Conservation (phyloP, 2,797 vertebrate genomes). For the Meda fulgida region DNA sequence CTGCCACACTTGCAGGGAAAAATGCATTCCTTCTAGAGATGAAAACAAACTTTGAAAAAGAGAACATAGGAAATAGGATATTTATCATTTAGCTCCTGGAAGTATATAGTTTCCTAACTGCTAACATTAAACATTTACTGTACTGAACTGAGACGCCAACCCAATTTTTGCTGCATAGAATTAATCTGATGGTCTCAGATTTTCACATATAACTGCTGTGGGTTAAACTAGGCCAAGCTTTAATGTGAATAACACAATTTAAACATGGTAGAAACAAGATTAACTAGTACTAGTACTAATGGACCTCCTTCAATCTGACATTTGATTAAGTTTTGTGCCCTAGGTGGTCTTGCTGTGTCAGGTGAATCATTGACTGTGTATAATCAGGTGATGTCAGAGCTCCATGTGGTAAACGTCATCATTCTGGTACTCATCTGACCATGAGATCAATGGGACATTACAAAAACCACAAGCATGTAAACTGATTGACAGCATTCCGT, state of each 20-base stretch:
- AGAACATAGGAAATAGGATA: neutral
- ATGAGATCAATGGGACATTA: neutral
- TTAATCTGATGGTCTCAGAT: neutral
- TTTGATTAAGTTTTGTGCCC: neutral
- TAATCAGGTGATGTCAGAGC: neutral
- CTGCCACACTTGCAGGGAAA: slow-evolving; percentile 21
- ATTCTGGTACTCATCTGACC: neutral
- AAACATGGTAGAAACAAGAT: neutral
- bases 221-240: neutral
- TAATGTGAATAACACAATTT: neutral
- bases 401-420: neutral
- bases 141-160: neutral
- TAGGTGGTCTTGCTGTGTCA: neutral
- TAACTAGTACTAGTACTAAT: neutral
- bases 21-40: slow-evolving; percentile 7
- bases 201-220: neutral
- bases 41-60: slow-evolving; percentile 26
- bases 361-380: neutral
- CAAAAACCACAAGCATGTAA: neutral
- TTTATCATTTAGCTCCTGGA: slow-evolving; percentile 25
- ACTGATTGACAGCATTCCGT: neutral
- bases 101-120: slow-evolving; percentile 9
- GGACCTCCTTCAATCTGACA: neutral
- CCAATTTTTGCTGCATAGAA: neutral
- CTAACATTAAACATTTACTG: neutral